Evolutionary conservation across 2,888 invertebrate species (phyloP), one percentile per base, ranked within the genome.

Genomic region (Eristalis arbustorum): DNA sequence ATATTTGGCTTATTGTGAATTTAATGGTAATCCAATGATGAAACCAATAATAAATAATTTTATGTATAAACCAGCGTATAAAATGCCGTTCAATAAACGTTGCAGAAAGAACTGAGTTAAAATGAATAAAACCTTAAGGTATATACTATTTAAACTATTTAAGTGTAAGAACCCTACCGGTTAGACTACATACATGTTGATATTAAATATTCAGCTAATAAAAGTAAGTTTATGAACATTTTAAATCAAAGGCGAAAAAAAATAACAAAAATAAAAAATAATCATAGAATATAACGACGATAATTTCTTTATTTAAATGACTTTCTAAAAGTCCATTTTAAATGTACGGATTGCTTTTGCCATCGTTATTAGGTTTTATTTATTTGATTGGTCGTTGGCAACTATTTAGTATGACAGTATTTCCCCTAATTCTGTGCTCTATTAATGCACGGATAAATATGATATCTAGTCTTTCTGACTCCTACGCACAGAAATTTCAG

Each of bases 41-140:
- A 73, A 31, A 67, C 31, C 56, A 68, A 61, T 28, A 11, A 14
- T 4, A 11, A 40, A 28, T 34, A 23, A 31, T 31, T 13, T 37
- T 22, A 11, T 49, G 64, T 37, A 28, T 18, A 66, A 71, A 49
- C 49, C 49, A 18, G 18, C 49, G 6, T 64, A 75, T 64, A 22
- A 78, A 62, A 42, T 66, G n/a, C 56, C 59, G 34, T 49, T 49
- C 49, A 18, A 49, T 72, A 71, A 71, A 42, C 64, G 67, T 71
- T 76, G 72, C 84, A 84, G 84, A 84, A 84, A 84, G 85, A 78
- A 85, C 85, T 85, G 81, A 87, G 83, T 83, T 79, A 40, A 75
- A 67, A 62, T 37, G 22, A n/a, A 59, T 34, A n/a, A 75, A 37
- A 56, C 62, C 40, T 13, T 71, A 31, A 56, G 11, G 11, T 23